Percentiles rank a stretch among this genome's conserved stretches.
Conservation (phyloP, 1,140 invertebrate species). For the Drosophila elegans region DNA sequence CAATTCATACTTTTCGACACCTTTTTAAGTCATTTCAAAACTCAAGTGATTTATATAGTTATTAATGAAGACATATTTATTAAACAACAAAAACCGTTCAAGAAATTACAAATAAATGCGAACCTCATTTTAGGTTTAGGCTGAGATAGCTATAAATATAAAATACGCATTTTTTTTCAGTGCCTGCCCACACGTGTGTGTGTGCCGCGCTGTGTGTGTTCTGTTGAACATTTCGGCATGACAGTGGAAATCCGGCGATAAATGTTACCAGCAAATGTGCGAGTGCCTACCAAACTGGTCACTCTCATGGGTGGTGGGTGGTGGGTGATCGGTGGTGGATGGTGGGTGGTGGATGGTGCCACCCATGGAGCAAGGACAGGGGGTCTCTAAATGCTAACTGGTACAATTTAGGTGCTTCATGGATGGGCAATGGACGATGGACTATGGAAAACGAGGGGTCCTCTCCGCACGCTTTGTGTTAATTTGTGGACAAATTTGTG, state of each 20-base stretch:
- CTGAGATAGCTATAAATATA: background rate
- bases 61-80: no score
- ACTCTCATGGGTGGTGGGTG: constrained; percentile 5
- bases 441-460: constrained; percentile 1
- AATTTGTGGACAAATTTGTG: constrained; percentile 82
- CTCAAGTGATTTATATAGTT: no score
- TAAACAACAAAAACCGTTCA: no score
- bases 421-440: constrained; percentile 8
- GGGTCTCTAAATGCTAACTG: constrained; percentile 61
- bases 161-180: background rate
- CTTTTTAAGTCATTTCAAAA: no score
- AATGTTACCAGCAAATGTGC: constrained; percentile 82
- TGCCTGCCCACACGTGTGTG: background rate
- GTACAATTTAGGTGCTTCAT: constrained; percentile 74
- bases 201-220: constrained; percentile 36
- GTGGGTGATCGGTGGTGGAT: no score
- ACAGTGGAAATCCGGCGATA: constrained; percentile 83
- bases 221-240: constrained; percentile 76
- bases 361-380: background rate
- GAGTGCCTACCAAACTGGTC: constrained; percentile 68
- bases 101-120: no score
- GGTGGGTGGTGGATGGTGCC: background rate
- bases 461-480: constrained; percentile 72
- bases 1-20: no score
- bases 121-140: no score